Percentiles rank a stretch among this genome's conserved stretches.
Conservation (phyloP, 2,888 invertebrate species). For the Lasioglossum calceatum region DNA sequence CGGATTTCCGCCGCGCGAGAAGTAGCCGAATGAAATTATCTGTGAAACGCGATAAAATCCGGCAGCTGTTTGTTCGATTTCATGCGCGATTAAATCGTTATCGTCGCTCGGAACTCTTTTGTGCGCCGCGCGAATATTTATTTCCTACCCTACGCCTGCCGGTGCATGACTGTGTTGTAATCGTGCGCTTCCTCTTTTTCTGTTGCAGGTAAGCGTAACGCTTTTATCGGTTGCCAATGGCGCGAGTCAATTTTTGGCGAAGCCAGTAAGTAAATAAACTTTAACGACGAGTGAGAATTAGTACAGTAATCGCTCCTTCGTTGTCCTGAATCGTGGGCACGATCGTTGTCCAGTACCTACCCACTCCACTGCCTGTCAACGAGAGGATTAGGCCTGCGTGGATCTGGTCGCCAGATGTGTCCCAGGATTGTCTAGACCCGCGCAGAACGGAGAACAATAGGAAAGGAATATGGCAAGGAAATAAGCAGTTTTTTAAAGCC, state of each 20-base stretch:
- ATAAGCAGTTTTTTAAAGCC: too few species aligned
- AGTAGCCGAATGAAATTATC: constrained; percentile 37
- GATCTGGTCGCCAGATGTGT: too few species aligned
- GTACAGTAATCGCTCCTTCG: too few species aligned
- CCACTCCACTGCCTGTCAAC: too few species aligned
- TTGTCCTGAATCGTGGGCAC: too few species aligned
- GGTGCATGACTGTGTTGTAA: not conserved
- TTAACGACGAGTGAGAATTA: not conserved
- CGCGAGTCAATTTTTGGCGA: too few species aligned
- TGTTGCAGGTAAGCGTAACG: constrained; percentile 53
- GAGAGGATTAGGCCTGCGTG: too few species aligned
- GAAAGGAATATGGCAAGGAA: too few species aligned
- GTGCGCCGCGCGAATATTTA: not conserved
- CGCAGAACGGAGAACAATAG: too few species aligned
- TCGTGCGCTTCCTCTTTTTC: not conserved
- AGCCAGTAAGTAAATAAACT: constrained; percentile 6
- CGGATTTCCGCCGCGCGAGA: constrained; percentile 28
- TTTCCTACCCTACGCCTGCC: not conserved
- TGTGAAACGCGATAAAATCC: constrained; percentile 45
- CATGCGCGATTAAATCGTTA: constrained; percentile 33
- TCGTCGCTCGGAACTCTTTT: not conserved
- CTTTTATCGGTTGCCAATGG: not conserved
- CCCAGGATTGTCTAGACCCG: too few species aligned
- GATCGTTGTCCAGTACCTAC: too few species aligned
- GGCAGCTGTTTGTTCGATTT: constrained; percentile 36